phyloP scores from a whole-genome alignment of 1,140 invertebrate species.

The Epicauta chinensis region DNA sequence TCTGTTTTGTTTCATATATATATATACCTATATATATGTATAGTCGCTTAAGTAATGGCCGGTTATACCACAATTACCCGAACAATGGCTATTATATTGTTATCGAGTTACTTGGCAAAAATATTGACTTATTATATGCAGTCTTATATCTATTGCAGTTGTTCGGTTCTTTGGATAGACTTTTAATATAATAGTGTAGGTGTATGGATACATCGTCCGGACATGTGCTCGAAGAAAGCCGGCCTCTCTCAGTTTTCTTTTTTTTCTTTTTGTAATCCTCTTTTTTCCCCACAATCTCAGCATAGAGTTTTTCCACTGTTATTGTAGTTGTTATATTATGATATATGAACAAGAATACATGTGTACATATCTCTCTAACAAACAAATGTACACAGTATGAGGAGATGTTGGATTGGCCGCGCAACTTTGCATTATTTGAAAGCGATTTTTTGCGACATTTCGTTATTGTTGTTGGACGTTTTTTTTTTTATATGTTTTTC shows the following conservation, averaged over 20 bases:
- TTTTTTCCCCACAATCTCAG: background rate
- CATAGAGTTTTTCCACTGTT: constrained; percentile 6
- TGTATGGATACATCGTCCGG: constrained; percentile 15
- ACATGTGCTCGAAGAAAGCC: constrained; percentile 7
- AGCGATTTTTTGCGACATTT: constrained; percentile 2
- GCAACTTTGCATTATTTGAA: background rate
- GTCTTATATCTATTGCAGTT: constrained; percentile 20
- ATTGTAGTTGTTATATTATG: constrained; percentile 6
- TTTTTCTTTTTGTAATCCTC: background rate
- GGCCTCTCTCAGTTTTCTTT: background rate
- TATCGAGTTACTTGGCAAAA: constrained; percentile 41
- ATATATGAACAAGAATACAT: constrained; percentile 12
- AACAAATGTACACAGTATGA: constrained; percentile 7
- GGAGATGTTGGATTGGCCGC: constrained; percentile 11
- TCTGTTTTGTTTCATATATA: background rate
- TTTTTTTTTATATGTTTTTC: too few relatives aligned
- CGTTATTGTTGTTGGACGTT: too few relatives aligned
- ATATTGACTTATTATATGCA: constrained; percentile 42
- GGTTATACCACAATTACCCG: constrained; percentile 40
- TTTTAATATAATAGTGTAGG: constrained; percentile 7
- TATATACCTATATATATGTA: too few relatives aligned
- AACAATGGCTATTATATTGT: constrained; percentile 44
- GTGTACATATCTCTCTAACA: constrained; percentile 7
- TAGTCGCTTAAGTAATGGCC: constrained; percentile 36
- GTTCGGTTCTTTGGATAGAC: too few relatives aligned